A percentile compares a stretch with the other conserved stretches of the same genome.
Conservation (phyloP, 1,140 invertebrate species). For the Trichonephila clavata region DNA sequence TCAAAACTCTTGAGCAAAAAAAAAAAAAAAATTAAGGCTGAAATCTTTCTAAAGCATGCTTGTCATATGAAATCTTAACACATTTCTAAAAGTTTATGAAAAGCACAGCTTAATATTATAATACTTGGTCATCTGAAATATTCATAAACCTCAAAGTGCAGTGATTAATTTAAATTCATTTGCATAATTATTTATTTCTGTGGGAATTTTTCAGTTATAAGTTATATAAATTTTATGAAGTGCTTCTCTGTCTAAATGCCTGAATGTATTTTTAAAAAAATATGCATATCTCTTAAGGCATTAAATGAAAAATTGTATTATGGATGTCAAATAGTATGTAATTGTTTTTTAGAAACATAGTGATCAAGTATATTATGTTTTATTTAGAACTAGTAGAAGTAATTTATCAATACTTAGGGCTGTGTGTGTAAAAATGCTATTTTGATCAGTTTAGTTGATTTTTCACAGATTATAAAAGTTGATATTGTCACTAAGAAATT, state of each 20-base stretch:
- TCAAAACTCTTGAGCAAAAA: too few species aligned
- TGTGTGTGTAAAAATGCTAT: slow-evolving; percentile 21
- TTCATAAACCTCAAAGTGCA: background rate
- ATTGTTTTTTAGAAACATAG: background rate
- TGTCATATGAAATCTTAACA: background rate
- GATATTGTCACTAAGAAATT: slow-evolving; percentile 46
- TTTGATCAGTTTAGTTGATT: slow-evolving; percentile 53
- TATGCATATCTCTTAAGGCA: background rate
- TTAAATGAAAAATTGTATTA: background rate
- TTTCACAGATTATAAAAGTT: slow-evolving; percentile 55
- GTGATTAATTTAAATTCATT: background rate
- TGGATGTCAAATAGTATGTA: background rate
- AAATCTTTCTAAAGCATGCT: background rate
- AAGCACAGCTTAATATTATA: background rate
- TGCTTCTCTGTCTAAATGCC: background rate
- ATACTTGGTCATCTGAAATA: too few species aligned
- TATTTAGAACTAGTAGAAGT: background rate
- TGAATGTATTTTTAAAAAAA: background rate
- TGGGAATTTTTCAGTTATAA: background rate
- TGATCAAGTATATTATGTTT: background rate
- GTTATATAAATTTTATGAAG: background rate
- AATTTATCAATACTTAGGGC: slow-evolving; percentile 27
- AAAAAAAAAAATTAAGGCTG: background rate
- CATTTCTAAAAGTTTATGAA: background rate
- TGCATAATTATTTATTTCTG: background rate